Conservation (phyloP, 2,797 vertebrate species). For the Dendrocincla tyrannina region DNA sequence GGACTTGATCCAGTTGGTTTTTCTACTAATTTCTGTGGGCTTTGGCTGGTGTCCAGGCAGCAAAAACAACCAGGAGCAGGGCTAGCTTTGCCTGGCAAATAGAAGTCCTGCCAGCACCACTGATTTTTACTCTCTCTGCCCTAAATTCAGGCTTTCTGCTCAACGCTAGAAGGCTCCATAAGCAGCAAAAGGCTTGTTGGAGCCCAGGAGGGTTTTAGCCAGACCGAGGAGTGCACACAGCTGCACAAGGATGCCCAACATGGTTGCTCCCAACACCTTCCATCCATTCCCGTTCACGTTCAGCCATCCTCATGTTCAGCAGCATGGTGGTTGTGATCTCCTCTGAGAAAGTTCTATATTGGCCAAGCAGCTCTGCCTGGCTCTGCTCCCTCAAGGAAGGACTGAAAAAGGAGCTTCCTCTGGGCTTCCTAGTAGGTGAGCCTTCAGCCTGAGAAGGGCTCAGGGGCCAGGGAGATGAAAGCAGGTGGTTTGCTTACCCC, state of each 20-base stretch:
- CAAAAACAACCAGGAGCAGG: neutral
- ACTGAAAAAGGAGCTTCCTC: neutral
- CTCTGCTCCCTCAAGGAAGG: neutral
- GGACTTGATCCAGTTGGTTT: slow-evolving; percentile 56
- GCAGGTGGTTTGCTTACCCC: neutral
- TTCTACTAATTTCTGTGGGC: slow-evolving; percentile 64
- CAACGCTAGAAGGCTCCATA: neutral
- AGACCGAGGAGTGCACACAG: fast-evolving
- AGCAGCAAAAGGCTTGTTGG: neutral
- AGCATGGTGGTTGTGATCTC: fast-evolving
- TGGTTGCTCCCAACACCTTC: fast-evolving
- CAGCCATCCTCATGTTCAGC: fast-evolving
- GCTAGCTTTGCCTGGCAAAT: slow-evolving; percentile 21
- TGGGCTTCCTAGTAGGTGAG: neutral
- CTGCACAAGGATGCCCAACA: neutral
- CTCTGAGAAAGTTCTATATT: neutral
- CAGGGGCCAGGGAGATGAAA: neutral
- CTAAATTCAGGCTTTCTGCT: neutral
- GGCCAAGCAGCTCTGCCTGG: neutral
- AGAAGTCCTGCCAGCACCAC: neutral
- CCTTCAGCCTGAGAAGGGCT: neutral
- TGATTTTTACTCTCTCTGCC: neutral
- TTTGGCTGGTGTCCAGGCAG: slow-evolving; percentile 40
- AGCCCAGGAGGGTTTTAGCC: neutral
- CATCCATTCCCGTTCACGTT: neutral